phyloP scores from a whole-genome alignment of 2,888 invertebrate genomes.

The Scotopteryx bipunctaria region DNA sequence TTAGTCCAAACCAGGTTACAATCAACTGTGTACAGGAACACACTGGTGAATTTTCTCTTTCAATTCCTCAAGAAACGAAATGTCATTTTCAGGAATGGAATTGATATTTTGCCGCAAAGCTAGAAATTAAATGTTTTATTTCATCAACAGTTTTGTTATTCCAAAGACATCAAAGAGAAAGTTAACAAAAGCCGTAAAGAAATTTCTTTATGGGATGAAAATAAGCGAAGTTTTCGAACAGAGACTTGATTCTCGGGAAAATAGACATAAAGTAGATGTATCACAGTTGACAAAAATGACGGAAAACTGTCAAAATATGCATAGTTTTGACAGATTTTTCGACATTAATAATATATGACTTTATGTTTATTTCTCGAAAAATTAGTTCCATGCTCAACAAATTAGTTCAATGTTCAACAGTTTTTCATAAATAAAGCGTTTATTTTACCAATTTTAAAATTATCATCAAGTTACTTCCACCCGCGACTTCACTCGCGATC shows the following conservation, averaged over 20 bases:
- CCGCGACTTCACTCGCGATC: too few relatives aligned
- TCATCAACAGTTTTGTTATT: slow-evolving; percentile 25
- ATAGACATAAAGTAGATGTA: too few relatives aligned
- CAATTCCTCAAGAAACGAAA: not conserved
- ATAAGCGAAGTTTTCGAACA: slow-evolving; percentile 13
- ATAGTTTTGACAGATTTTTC: too few relatives aligned
- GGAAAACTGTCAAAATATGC: too few relatives aligned
- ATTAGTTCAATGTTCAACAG: not conserved
- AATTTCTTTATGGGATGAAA: slow-evolving; percentile 19
- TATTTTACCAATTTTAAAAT: too few relatives aligned
- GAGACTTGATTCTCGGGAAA: too few relatives aligned
- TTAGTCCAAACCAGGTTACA: too few relatives aligned
- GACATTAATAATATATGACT: too few relatives aligned
- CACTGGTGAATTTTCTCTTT: not conserved
- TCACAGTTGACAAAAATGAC: too few relatives aligned
- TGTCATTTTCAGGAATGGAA: slow-evolving; percentile 17
- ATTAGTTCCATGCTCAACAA: too few relatives aligned
- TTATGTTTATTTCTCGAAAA: too few relatives aligned
- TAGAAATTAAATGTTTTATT: slow-evolving; percentile 21
- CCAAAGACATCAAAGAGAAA: slow-evolving; percentile 22
- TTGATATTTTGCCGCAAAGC: slow-evolving; percentile 18
- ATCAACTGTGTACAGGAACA: not conserved
- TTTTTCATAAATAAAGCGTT: not conserved
- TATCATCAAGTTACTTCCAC: too few relatives aligned
- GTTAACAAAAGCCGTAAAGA: slow-evolving; percentile 19